A percentile compares a stretch with the other conserved stretches of the same genome.
Evolutionary conservation across 2,797 vertebrate genomes (phyloP).

Genomic region (Macroramphosus scolopax): DNA sequence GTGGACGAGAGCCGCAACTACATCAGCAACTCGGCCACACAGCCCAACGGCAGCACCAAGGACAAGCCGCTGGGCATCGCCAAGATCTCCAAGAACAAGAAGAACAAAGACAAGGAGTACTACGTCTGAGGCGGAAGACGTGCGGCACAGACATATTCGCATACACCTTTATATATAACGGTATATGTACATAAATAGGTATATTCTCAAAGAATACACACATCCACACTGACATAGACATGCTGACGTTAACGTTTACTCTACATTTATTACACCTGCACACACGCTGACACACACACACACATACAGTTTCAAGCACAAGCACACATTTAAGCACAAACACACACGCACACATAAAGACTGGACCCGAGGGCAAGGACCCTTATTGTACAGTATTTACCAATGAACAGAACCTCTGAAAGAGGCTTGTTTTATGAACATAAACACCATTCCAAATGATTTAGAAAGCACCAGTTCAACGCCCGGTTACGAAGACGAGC

Average conservation of each 20-base stretch:
- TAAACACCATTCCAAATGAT: conserved; percentile 64
- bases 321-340: conserved; percentile 43
- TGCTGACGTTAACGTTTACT: conserved; percentile 71
- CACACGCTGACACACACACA: conserved; percentile 58
- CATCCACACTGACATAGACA: conserved; percentile 60
- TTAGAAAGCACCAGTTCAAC: conserved; percentile 61
- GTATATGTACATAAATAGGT: conserved; percentile 82
- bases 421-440: conserved; percentile 69
- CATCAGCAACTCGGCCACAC: conserved; percentile 99
- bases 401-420: conserved; percentile 60
- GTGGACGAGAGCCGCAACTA: conserved; percentile 99
- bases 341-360: conserved; percentile 35
- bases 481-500: conserved; percentile 49
- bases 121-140: conserved; percentile 88
- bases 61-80: conserved; percentile 95
- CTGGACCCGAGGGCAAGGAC: conserved; percentile 54
- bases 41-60: conserved; percentile 98
- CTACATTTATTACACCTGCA: conserved; percentile 56
- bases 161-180: conserved; percentile 85
- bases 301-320: conserved; percentile 36
- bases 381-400: conserved; percentile 75
- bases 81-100: conserved; percentile 99
- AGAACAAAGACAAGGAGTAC: conserved; percentile 99
- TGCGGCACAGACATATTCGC: conserved; percentile 70
- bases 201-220: conserved; percentile 76